Evolutionary conservation across 1,140 invertebrate species (phyloP).

Genomic region (Euglossa dilemma): DNA sequence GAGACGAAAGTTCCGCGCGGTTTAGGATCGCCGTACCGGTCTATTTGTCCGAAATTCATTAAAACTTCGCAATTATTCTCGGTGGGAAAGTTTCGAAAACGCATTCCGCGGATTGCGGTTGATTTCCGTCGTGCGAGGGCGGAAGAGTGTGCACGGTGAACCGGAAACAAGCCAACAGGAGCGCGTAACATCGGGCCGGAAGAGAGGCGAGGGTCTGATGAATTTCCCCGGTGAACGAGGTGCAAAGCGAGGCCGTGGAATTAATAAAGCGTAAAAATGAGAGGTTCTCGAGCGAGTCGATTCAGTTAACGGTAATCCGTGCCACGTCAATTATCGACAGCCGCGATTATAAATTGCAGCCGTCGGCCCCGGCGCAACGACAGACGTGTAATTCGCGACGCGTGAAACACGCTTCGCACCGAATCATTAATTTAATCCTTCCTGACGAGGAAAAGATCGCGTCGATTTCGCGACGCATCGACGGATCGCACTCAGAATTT

Average conservation of each 20-base stretch:
- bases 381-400: slow-evolving; percentile 45
- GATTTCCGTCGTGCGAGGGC: neutral
- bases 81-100: neutral
- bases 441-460: slow-evolving; percentile 28
- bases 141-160: neutral
- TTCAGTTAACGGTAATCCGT: slow-evolving; percentile 54
- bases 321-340: slow-evolving; percentile 65
- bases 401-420: slow-evolving; percentile 48
- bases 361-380: slow-evolving; percentile 41
- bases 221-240: slow-evolving; percentile 10
- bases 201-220: neutral
- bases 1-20: no score
- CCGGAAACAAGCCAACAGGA: neutral
- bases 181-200: neutral
- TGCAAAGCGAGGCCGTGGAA: slow-evolving; percentile 40
- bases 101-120: neutral
- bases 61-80: neutral
- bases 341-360: slow-evolving; percentile 60
- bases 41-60: neutral
- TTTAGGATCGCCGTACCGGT: neutral
- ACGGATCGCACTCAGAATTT: neutral
- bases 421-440: slow-evolving; percentile 60
- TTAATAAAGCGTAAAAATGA: slow-evolving; percentile 64
- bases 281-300: slow-evolving; percentile 36
- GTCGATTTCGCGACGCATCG: slow-evolving; percentile 11